Percentiles rank a stretch among this genome's conserved stretches.
These are phyloP conservation scores for Caradrina kadenii DNA, from an alignment of 2,888 invertebrate species.

Conservation along the genomic window DNA sequence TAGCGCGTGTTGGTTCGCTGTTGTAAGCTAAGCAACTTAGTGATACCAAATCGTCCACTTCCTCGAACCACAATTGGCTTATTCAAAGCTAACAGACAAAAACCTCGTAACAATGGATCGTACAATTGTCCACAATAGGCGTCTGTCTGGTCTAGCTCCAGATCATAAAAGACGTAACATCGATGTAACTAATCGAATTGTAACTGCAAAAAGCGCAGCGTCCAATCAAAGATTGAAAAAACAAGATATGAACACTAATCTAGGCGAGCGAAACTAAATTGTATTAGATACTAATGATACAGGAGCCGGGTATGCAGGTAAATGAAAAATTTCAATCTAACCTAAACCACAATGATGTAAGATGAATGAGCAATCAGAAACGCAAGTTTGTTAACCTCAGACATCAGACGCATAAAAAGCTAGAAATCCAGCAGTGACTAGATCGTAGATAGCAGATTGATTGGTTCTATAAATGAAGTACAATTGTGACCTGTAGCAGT, in stretches of 20 bases:
- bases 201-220: conserved; percentile 65
- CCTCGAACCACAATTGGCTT: conserved; percentile 82
- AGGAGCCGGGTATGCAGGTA: conserved; percentile 73
- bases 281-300: conserved; percentile 76
- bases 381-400: conserved; percentile 86
- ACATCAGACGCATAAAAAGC: conserved; percentile 89
- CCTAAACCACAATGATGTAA: conserved; percentile 88
- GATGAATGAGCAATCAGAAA: conserved; percentile 89
- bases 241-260: conserved; percentile 68
- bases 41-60: conserved; percentile 81
- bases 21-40: conserved; percentile 50
- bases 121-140: conserved; percentile 75
- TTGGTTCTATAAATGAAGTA: conserved; percentile 87
- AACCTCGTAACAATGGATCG: conserved; percentile 79
- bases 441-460: conserved; percentile 88
- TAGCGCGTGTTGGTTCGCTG: conserved; percentile 54
- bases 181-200: conserved; percentile 65
- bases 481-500: conserved; percentile 80
- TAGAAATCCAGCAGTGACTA: conserved; percentile 87
- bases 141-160: conserved; percentile 69
- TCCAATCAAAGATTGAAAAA: conserved; percentile 55
- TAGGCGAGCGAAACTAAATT: conserved; percentile 69
- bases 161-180: conserved; percentile 71
- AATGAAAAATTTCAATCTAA: conserved; percentile 80
- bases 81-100: conserved; percentile 84